These are phyloP conservation scores for Amblyraja radiata DNA, from an alignment of 2,797 vertebrate genomes.

Conservation along the genomic window DNA sequence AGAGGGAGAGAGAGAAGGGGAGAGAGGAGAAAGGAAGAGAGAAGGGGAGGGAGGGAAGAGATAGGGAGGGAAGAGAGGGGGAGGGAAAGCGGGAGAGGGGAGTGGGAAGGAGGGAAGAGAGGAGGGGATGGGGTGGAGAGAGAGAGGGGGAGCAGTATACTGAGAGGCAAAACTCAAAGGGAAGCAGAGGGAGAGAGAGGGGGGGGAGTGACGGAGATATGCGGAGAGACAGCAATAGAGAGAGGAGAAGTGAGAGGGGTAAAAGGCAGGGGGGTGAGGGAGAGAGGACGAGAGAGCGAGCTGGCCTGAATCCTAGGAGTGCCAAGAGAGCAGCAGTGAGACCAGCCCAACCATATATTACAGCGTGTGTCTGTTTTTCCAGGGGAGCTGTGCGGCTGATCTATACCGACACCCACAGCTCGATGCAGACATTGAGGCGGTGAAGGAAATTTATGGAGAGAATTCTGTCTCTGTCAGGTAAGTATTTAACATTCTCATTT, in stretches of 20 bases:
- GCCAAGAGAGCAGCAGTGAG: neutral
- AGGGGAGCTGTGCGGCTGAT: slow-evolving; percentile 94
- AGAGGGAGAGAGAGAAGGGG: neutral
- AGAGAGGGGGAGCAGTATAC: neutral
- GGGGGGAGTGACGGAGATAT: neutral
- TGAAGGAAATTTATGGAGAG: slow-evolving; percentile 97
- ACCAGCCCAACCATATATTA: slow-evolving; percentile 6
- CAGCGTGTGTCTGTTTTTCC: slow-evolving; percentile 42
- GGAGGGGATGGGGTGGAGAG: neutral
- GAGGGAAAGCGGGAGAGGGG: too few species aligned
- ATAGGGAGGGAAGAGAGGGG: neutral
- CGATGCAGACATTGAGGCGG: slow-evolving; percentile 93
- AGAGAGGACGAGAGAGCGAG: neutral
- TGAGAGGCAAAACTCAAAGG: neutral
- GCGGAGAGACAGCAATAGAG: too few species aligned
- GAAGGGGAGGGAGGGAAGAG: neutral
- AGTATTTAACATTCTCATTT: slow-evolving; percentile 25
- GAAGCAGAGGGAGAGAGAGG: neutral
- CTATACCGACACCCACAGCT: slow-evolving; percentile 94
- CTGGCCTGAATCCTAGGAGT: slow-evolving; percentile 1
- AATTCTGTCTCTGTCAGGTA: slow-evolving; percentile 89
- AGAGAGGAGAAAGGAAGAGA: too few species aligned
- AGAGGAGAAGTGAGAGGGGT: too few species aligned
- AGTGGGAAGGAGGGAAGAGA: neutral
- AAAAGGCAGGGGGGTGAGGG: too few species aligned